Evolutionary conservation across 2,797 vertebrate species (phyloP), one percentile per base, ranked within the genome.

Genomic region (Alosa sapidissima): DNA sequence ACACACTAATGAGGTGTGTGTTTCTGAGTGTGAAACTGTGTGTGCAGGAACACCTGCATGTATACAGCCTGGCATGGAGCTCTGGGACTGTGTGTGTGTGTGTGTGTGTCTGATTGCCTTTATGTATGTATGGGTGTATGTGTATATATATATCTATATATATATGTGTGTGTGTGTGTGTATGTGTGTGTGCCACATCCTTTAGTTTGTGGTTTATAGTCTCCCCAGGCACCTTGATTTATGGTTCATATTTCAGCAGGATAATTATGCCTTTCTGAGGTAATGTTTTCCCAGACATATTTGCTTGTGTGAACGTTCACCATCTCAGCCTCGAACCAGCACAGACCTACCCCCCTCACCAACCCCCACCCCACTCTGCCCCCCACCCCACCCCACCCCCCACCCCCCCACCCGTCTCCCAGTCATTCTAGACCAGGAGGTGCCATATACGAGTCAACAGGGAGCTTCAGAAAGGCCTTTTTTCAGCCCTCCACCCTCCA

Each of bases 221-320:
- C 86, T 89, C 87, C 87, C 87, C 86, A 87, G 90, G 88, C 82
- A 65, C 62, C 90, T 89, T 92, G 87, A 83, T 92, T 89, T 93
- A 91, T 92, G 91, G 91, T 93, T 90, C 88, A 90, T 92, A 91
- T 91, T 91, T 92, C 89, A 84, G 86, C 87, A 89, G 84, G 55
- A 83, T 91, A 89, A 92, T 91, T 93, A 89, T 89, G 88, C 82
- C 82, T 49, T 78, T 84, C 86, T 92, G 86, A 93, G 89, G 88
- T 91, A 87, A 90, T 90, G 87, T 87, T 91, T 93, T 92, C 90
- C 82, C 88, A 87, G 83, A 88, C 89, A 83, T 90, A 85, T 84
- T 87, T 88, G 58, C 87, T 89, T 89, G 90, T 82, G 83, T 48
- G 86, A 87, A 52, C 88, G 89, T 91, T 78, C 85, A 14, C 82